These are phyloP conservation scores for Phalanger gymnotis DNA, from an alignment of 2,797 vertebrate genomes.

Conservation along the genomic window DNA sequence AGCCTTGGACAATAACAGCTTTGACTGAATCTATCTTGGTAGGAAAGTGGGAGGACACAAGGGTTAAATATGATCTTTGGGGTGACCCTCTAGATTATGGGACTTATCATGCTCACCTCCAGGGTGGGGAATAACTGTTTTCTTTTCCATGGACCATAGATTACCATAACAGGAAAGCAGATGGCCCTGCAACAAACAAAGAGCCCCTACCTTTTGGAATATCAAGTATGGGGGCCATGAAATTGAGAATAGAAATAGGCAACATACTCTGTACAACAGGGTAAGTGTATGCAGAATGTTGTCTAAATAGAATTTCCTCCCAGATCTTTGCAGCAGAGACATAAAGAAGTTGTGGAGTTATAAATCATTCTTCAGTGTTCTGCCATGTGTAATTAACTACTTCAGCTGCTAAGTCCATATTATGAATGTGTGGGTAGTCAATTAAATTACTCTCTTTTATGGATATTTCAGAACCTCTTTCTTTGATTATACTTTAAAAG, in stretches of 20 bases:
- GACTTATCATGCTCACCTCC: conserved; percentile 45
- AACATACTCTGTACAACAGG: conserved; percentile 57
- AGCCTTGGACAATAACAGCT: conserved; percentile 61
- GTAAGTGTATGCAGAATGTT: conserved; percentile 53
- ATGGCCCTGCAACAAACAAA: conserved; percentile 60
- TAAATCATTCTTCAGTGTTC: conserved; percentile 69
- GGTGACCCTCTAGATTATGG: conserved; percentile 12
- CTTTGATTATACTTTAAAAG: conserved; percentile 66
- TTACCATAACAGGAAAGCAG: background rate
- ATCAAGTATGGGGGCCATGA: conserved; percentile 57
- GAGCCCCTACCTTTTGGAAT: conserved; percentile 58
- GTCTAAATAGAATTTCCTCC: conserved; percentile 72
- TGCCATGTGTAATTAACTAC: conserved; percentile 74
- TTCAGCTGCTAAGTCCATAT: conserved; percentile 68
- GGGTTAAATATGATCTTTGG: conserved; percentile 56
- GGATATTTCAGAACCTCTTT: conserved; percentile 72
- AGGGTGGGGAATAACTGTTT: conserved; percentile 46
- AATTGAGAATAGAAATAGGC: conserved; percentile 65
- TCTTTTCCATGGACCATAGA: conserved; percentile 66
- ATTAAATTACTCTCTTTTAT: conserved; percentile 68
- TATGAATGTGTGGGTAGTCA: conserved; percentile 53
- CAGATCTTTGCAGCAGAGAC: conserved; percentile 73
- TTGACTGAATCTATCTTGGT: conserved; percentile 72
- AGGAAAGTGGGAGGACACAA: conserved; percentile 62
- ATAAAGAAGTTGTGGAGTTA: conserved; percentile 11